Base-by-base conservation (phyloP, 2,888 invertebrate species). In the Calephelis perditalis region DNA sequence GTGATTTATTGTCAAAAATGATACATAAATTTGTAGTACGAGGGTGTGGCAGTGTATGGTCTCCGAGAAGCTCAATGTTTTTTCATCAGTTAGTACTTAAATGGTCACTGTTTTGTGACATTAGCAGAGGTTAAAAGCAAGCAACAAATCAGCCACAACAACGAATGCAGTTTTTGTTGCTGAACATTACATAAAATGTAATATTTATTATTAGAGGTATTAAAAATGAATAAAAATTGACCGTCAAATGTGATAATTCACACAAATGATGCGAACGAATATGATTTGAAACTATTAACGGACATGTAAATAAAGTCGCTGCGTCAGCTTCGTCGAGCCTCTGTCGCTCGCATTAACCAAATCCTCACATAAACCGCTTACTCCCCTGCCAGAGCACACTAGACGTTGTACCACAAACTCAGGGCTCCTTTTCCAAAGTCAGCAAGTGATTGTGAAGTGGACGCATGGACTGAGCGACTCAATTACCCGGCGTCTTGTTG, bases 401-500 rank as follows among this genome's bases (percentile, higher is more conserved):
- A 46, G 54, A 56, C 62, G 57, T 37, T 62, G 54, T 57, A 46
- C 57, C 11, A 36, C 44, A 35, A 61, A 59, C 55, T 57, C 57
- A 61, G 40, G 57, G 57, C 45, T 49, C 44, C 57, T 59, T 56
- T 60, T 62, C 47, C 62, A 54, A 46, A 35, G 15, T 37, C 15
- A 15, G 26, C 43, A 35, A 36, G n/a, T 11, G 15, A 15, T 12
- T 54, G 52, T 11, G 40, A 15, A 36, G 37, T 47, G 58, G 61
- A 26, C 57, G 52, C 57, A 43, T 44, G 59, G 55, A 10, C 52
- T 47, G 56, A 57, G 58, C 56, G 59, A 62, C 63, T 65, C 64
- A 63, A 67, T 67, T 67, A 65, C 63, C 64, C 64, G 64, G 63
- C 62, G 59, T 65, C 67, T 67, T 67, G 67, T 65, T 58, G 64